phyloP scores from a whole-genome alignment of 2,797 vertebrate species.

The Eremophila alpestris region DNA sequence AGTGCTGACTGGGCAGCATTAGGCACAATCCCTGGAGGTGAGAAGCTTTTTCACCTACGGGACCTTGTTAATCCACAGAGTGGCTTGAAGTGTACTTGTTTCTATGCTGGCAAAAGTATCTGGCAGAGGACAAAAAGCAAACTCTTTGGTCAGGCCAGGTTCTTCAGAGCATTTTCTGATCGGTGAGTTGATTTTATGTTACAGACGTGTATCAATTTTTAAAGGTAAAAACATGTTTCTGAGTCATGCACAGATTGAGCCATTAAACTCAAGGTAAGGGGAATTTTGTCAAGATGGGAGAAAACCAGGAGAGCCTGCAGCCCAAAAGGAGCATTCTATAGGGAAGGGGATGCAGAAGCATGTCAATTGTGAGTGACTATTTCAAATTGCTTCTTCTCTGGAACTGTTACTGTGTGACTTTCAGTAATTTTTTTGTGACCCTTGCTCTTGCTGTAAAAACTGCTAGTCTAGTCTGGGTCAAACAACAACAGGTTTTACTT shows the following conservation, averaged over 20 bases:
- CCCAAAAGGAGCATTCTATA: not conserved
- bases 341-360: not conserved
- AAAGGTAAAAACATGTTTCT: not conserved
- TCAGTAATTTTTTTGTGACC: not conserved
- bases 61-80: not conserved
- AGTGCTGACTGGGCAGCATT: not conserved
- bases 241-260: not conserved
- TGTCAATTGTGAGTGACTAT: not conserved
- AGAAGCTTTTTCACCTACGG: not conserved
- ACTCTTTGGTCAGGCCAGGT: not conserved
- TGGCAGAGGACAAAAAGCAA: not conserved
- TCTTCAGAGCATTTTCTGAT: not conserved
- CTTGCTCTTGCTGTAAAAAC: not conserved
- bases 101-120: not conserved
- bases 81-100: not conserved
- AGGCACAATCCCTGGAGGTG: not conserved
- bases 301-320: not conserved
- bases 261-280: not conserved
- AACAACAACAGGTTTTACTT: not conserved
- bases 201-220: not conserved
- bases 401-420: not conserved
- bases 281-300: not conserved
- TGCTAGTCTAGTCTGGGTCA: not conserved
- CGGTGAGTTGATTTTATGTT: not conserved
- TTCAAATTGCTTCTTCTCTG: not conserved